phyloP scores from a whole-genome alignment of 2,888 invertebrate genomes.

The Cataglyphis cursor region DNA sequence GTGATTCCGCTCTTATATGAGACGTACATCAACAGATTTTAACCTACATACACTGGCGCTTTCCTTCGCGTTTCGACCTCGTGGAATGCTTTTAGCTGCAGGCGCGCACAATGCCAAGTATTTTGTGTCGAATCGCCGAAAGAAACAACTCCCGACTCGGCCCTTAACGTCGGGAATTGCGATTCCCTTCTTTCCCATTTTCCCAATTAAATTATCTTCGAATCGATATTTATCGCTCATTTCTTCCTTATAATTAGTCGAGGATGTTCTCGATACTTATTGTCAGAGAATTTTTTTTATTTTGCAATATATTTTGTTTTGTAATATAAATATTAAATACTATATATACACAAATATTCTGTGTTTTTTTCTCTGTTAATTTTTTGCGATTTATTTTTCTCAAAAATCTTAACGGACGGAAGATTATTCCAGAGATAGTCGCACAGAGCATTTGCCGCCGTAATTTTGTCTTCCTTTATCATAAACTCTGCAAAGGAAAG shows the following conservation, averaged over 20 bases:
- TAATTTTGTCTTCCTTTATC: constrained; percentile 11
- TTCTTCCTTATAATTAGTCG: background rate
- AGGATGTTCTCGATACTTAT: background rate
- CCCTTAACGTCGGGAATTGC: constrained; percentile 20
- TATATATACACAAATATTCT: background rate
- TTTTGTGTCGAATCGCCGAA: constrained; percentile 45
- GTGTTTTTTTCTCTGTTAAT: background rate
- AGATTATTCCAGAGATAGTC: constrained; percentile 19
- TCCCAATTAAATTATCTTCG: constrained; percentile 30
- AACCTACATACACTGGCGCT: constrained; percentile 61
- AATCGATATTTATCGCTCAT: constrained; percentile 27
- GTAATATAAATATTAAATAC: background rate
- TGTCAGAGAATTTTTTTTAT: background rate
- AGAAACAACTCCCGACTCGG: constrained; percentile 20
- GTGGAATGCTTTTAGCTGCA: constrained; percentile 67
- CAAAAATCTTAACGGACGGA: background rate
- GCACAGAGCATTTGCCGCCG: background rate
- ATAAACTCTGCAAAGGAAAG: constrained; percentile 12
- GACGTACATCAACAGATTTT: constrained; percentile 71
- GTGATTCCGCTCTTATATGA: constrained; percentile 61
- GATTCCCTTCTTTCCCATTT: constrained; percentile 6
- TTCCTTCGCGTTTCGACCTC: constrained; percentile 49
- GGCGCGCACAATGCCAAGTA: constrained; percentile 49
- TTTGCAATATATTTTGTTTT: background rate
- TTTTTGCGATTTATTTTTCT: background rate